These are phyloP conservation scores for Novumbra hubbsi DNA, from an alignment of 2,797 vertebrate species.

Conservation along the genomic window DNA sequence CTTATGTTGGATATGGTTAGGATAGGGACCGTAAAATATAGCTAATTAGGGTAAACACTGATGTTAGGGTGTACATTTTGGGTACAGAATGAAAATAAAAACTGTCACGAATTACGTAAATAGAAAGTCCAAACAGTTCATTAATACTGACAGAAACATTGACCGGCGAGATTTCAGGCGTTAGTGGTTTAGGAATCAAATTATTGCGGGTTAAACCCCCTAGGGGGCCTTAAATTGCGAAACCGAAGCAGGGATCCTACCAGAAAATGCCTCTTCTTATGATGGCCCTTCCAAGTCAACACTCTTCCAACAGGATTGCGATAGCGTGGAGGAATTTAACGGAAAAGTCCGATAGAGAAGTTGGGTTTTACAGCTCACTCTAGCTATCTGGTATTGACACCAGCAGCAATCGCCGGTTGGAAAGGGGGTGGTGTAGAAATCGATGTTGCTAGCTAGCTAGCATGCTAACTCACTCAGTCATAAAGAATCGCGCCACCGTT, in stretches of 20 bases:
- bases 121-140: conserved; percentile 10
- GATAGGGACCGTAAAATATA: conserved; percentile 29
- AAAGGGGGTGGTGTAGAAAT: conserved; percentile 59
- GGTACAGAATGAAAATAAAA: conserved; percentile 60
- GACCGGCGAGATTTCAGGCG: conserved; percentile 37
- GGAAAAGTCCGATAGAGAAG: conserved; percentile 27
- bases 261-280: conserved; percentile 20
- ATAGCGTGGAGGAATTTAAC: background rate
- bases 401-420: conserved; percentile 42
- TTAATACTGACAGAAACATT: conserved; percentile 33
- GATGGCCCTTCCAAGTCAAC: conserved; percentile 10
- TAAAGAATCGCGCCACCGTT: conserved; percentile 65
- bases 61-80: conserved; percentile 34
- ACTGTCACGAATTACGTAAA: background rate
- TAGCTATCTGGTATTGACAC: conserved; percentile 26
- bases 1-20: conserved; percentile 16
- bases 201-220: conserved; percentile 44
- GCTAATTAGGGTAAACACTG: conserved; percentile 21
- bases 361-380: conserved; percentile 42
- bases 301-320: conserved; percentile 13
- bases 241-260: conserved; percentile 31
- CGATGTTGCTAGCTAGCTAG: conserved; percentile 64
- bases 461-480: conserved; percentile 48
- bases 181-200: conserved; percentile 40
- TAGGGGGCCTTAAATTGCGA: conserved; percentile 48